phyloP scores from a whole-genome alignment of 2,113 vertebrate genomes.

The Dipodomys stephensi region DNA sequence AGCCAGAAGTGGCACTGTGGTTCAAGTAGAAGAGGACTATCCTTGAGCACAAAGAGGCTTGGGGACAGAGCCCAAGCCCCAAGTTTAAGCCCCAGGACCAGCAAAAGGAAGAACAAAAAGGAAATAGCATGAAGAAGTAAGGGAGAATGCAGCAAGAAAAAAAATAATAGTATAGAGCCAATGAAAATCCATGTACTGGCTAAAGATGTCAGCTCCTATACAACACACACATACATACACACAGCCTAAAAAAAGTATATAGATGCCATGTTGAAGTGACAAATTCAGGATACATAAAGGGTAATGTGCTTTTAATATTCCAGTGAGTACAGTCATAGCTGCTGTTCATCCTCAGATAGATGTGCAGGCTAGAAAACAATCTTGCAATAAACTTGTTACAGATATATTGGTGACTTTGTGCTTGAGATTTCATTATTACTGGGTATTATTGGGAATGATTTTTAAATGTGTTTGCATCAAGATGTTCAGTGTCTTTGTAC shows the following conservation, averaged over 20 bases:
- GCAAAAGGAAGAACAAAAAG: neutral
- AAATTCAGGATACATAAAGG: slow-evolving; percentile 52
- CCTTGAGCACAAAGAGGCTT: neutral
- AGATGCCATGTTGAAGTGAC: slow-evolving; percentile 21
- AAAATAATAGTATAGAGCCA: neutral
- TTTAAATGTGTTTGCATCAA: slow-evolving; percentile 68
- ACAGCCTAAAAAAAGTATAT: slow-evolving; percentile 47
- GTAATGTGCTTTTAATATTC: slow-evolving; percentile 62
- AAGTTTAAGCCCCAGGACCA: too few relatives aligned
- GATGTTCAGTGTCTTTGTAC: slow-evolving; percentile 55
- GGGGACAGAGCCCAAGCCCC: too few relatives aligned
- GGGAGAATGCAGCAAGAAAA: neutral
- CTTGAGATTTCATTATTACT: slow-evolving; percentile 65
- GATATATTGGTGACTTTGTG: slow-evolving; percentile 69
- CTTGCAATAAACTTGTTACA: slow-evolving; percentile 58
- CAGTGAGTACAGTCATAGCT: neutral
- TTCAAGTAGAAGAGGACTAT: too few relatives aligned
- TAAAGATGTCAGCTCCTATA: neutral
- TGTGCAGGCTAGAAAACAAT: slow-evolving; percentile 46
- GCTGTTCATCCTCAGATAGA: neutral
- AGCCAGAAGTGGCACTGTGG: too few relatives aligned
- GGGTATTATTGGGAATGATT: slow-evolving; percentile 4
- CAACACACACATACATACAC: neutral
- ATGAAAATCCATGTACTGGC: neutral
- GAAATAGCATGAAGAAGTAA: neutral